phyloP scores from a whole-genome alignment of 2,888 invertebrate genomes.

The Hirtodrosophila duncani region DNA sequence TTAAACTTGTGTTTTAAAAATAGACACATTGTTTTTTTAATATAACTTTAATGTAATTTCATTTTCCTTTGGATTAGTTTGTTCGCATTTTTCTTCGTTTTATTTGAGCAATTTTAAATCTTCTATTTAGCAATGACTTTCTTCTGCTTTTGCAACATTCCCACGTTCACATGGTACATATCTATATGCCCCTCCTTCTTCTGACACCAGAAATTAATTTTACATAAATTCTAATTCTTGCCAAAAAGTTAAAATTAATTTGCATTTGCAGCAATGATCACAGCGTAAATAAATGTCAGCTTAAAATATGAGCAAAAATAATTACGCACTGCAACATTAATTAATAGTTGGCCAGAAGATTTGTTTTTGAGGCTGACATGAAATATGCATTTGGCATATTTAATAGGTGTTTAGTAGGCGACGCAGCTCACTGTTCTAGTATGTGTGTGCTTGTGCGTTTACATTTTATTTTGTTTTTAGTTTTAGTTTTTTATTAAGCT shows the following conservation, averaged over 20 bases:
- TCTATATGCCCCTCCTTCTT: too few relatives aligned
- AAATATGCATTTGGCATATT: constrained; percentile 35
- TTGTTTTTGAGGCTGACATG: constrained; percentile 20
- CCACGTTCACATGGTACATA: neutral
- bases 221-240: constrained; percentile 23
- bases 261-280: constrained; percentile 24
- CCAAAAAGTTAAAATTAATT: constrained; percentile 27
- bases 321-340: constrained; percentile 46
- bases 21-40: too few relatives aligned
- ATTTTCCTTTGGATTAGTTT: too few relatives aligned
- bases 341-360: constrained; percentile 45
- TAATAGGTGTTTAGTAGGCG: constrained; percentile 40
- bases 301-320: constrained; percentile 41
- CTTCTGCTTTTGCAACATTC: too few relatives aligned
- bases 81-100: too few relatives aligned
- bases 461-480: neutral
- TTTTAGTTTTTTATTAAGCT: constrained; percentile 25
- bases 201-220: constrained; percentile 29
- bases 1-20: too few relatives aligned
- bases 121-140: too few relatives aligned
- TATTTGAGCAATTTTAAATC: too few relatives aligned
- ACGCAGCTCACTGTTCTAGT: too few relatives aligned
- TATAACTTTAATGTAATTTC: too few relatives aligned
- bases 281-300: constrained; percentile 27
- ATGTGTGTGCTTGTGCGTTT: constrained; percentile 11